phyloP scores from a whole-genome alignment of 2,113 vertebrate genomes.

The Chinchilla lanigera region DNA sequence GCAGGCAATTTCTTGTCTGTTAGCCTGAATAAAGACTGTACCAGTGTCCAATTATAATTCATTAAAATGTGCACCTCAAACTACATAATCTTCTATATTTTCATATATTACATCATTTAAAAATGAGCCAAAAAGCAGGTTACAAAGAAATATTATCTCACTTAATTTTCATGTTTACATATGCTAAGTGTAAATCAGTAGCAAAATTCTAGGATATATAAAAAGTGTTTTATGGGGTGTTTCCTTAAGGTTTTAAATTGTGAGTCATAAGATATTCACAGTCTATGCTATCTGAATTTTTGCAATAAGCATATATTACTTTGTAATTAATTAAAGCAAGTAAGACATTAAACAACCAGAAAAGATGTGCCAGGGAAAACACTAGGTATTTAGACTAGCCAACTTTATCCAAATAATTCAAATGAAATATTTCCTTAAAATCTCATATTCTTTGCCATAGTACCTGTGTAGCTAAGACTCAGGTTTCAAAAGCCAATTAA shows the following conservation, averaged over 20 bases:
- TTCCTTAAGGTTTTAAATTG: background rate
- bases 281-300: background rate
- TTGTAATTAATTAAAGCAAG: slow-evolving; percentile 3
- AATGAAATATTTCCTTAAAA: background rate
- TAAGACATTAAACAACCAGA: background rate
- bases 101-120: background rate
- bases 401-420: slow-evolving; percentile 19
- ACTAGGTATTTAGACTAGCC: background rate
- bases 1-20: background rate
- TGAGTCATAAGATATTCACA: slow-evolving; percentile 1
- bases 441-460: background rate
- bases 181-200: background rate
- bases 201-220: background rate
- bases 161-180: background rate
- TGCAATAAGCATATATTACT: background rate
- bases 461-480: background rate
- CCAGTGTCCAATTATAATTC: background rate
- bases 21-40: background rate
- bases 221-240: background rate
- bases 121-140: background rate
- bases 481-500: background rate
- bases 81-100: background rate
- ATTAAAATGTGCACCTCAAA: background rate
- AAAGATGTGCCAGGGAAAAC: slow-evolving; percentile 3
- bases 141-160: background rate